phyloP scores from a whole-genome alignment of 1,140 invertebrate species.

The Hydropsyche tenuis region DNA sequence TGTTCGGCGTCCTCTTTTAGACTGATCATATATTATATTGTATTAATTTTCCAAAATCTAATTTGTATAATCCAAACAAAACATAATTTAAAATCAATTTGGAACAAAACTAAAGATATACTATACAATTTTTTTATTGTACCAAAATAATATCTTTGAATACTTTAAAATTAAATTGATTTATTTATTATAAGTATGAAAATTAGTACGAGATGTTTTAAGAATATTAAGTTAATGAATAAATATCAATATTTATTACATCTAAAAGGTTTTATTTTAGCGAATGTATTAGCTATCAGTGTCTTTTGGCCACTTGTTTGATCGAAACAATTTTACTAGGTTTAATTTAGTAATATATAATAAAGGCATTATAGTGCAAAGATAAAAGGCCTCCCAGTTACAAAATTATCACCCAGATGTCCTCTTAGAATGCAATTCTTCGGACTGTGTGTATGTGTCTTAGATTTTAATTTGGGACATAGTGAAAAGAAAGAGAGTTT shows the following conservation, averaged over 20 bases:
- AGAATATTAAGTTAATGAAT: not conserved
- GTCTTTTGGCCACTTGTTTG: slow-evolving; percentile 2
- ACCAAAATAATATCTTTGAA: no score
- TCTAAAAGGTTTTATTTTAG: slow-evolving; percentile 16
- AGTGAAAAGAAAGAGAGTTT: not conserved
- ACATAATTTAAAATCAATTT: no score
- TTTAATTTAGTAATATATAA: slow-evolving; percentile 19
- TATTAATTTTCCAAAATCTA: no score
- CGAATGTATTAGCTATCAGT: slow-evolving; percentile 14
- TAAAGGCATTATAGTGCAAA: slow-evolving; percentile 27
- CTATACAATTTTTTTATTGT: no score
- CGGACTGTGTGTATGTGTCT: slow-evolving; percentile 10
- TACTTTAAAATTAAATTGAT: no score
- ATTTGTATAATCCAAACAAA: no score
- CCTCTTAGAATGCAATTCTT: slow-evolving; percentile 7
- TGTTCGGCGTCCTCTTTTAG: no score
- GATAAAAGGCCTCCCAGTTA: slow-evolving; percentile 26
- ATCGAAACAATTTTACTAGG: slow-evolving; percentile 1
- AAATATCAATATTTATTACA: slow-evolving; percentile 5
- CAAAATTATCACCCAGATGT: slow-evolving; percentile 4
- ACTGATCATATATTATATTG: no score
- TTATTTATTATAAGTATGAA: slow-evolving; percentile 4
- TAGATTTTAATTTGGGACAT: slow-evolving; percentile 7
- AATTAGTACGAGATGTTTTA: not conserved
- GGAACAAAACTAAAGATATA: no score